Conservation (phyloP, 2,888 invertebrate species). For the Trilocha varians region DNA sequence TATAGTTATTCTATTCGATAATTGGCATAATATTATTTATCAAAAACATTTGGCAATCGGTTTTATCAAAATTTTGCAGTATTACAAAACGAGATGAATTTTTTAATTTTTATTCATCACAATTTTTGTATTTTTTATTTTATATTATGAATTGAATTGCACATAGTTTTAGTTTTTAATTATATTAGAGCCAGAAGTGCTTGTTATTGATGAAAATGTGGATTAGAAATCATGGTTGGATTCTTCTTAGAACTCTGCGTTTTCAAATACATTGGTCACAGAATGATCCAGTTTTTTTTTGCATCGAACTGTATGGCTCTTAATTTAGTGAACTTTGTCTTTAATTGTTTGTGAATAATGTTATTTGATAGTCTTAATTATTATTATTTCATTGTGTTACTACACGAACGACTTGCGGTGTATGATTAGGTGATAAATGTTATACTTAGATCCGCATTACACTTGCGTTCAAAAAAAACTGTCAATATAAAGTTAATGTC, state of each 20-base stretch:
- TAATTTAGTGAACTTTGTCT: slow-evolving; percentile 1
- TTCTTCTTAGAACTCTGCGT: too few species aligned
- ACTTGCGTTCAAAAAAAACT: slow-evolving; percentile 27
- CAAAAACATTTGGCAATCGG: too few species aligned
- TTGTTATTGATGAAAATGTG: too few species aligned
- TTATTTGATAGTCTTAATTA: slow-evolving; percentile 1
- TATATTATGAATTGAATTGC: background rate
- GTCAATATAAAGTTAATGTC: too few species aligned
- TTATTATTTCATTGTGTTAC: slow-evolving; percentile 1
- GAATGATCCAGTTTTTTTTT: background rate
- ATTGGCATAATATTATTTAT: too few species aligned
- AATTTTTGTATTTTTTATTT: background rate
- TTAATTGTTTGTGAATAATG: slow-evolving; percentile 2
- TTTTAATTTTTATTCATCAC: background rate
- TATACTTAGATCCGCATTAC: slow-evolving; percentile 54
- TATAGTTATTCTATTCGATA: too few species aligned
- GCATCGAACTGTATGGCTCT: background rate
- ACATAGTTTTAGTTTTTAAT: background rate
- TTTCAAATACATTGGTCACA: too few species aligned
- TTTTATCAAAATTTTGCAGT: background rate
- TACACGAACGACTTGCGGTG: slow-evolving; percentile 12
- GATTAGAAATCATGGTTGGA: too few species aligned
- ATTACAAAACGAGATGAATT: background rate
- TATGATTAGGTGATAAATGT: slow-evolving; percentile 40
- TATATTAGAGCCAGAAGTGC: background rate